Evolutionary conservation across 2,113 vertebrate genomes (phyloP).

Genomic region (Vanacampus margaritifer): DNA sequence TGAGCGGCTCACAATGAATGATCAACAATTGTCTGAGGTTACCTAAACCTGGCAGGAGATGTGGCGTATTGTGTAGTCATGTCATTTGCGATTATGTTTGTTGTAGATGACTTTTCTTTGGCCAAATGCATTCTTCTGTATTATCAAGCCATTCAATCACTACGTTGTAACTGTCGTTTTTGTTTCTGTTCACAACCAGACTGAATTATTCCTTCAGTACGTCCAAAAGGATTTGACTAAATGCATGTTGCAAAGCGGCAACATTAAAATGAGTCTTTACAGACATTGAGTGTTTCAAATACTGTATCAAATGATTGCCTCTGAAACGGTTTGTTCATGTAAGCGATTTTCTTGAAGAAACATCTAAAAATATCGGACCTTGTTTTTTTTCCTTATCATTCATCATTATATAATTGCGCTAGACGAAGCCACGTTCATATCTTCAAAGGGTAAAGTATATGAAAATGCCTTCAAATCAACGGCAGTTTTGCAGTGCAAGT

Average conservation of each 20-base stretch:
- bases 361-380: background rate
- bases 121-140: background rate
- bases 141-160: background rate
- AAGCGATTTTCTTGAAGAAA: background rate
- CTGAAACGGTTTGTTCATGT: background rate
- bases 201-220: background rate
- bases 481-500: constrained; percentile 31
- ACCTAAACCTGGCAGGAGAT: constrained; percentile 1
- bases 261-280: background rate
- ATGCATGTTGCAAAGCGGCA: background rate
- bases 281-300: background rate
- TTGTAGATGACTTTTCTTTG: background rate
- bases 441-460: constrained; percentile 2
- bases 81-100: background rate
- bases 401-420: background rate
- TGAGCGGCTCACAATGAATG: background rate
- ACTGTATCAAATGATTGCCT: background rate
- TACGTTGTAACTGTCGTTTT: background rate
- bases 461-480: constrained; percentile 35
- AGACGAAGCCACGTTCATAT: background rate
- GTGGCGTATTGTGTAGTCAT: background rate
- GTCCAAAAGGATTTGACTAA: background rate
- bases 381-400: constrained; percentile 5
- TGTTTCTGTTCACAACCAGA: background rate
- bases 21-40: background rate